Base-by-base conservation (phyloP, 2,888 invertebrate species). In the Calliopum simillimum region DNA sequence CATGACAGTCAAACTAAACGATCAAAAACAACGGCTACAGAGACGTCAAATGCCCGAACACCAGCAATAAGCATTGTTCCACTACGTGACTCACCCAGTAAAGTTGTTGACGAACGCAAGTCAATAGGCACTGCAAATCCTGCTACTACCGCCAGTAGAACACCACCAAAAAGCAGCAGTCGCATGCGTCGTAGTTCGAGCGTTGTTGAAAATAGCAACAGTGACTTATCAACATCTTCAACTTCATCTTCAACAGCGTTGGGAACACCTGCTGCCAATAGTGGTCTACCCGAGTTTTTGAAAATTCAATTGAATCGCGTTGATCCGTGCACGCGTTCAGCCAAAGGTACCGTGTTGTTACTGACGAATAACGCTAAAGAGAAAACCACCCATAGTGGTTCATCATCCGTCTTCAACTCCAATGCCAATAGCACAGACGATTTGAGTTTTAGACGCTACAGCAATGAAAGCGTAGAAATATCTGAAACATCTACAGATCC, bases 271-370 rank as follows among this genome's bases (percentile, higher is more conserved):
- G 85, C 62, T 8, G 33, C 91, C 91, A 61, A 58, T 33, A 69
- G 63, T 14, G 71, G 86, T 55, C 87, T 91, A 14, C 91, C 92
- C 0, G 92, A 93, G 81, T 92, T 92, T 80, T 85, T 92, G 73
- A 90, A 91, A 79, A 90, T 92, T 69, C 92, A 93, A 82, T 79
- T 93, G 58, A 91, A 92, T 80, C 90, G 90, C 81, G 91, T 93
- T 6, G 92, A 93, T 77, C 86, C 88, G 12, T 89, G 89, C 76
- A 86, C 87, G 1, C 89, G 90, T 0, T 77, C 74, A 13, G 80
- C 81, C 51, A 80, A 88, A 12, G 89, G 89, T 44, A 90, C 92
- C 79, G 88, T 92, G 44, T 91, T 92, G 64, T 85, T 92, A 75
- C 89, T 91, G 25, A 91, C 90, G 72, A 90, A 89, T 76, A n/a